A percentile compares a stretch with the other conserved stretches of the same genome.
Conservation (phyloP, 2,797 vertebrate genomes). For the Dermochelys coriacea region DNA sequence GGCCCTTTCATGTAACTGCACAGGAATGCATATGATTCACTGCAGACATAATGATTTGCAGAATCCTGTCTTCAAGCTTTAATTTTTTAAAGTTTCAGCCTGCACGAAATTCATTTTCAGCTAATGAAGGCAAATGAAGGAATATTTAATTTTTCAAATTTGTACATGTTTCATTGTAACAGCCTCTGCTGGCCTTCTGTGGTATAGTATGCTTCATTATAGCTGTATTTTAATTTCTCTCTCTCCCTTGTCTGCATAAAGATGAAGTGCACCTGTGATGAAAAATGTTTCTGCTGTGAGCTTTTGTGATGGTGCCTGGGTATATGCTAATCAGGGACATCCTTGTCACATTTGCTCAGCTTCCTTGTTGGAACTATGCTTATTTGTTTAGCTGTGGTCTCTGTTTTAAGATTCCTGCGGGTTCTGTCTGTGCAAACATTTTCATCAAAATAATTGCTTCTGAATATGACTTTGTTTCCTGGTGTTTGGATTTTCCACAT, state of each 20-base stretch:
- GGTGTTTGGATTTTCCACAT: background rate
- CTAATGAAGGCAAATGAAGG: constrained; percentile 62
- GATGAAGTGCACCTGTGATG: constrained; percentile 8
- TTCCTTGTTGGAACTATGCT: constrained; percentile 50
- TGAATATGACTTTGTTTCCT: constrained; percentile 20
- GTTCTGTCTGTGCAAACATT: background rate
- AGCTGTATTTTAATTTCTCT: constrained; percentile 5
- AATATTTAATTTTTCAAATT: background rate
- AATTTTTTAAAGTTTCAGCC: constrained; percentile 51
- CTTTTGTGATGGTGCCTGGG: background rate
- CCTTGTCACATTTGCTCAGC: constrained; percentile 51
- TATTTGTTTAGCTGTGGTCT: constrained; percentile 42
- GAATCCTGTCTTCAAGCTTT: background rate
- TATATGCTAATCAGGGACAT: constrained; percentile 16
- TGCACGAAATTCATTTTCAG: constrained; percentile 55
- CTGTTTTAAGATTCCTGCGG: constrained; percentile 54
- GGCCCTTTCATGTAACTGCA: constrained; percentile 4
- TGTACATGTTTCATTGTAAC: background rate
- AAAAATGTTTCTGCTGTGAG: constrained; percentile 45
- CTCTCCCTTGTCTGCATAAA: background rate
- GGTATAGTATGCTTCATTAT: constrained; percentile 8
- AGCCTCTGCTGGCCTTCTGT: constrained; percentile 18
- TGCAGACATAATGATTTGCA: constrained; percentile 34
- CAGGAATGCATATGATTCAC: constrained; percentile 49
- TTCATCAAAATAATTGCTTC: background rate